Conservation (phyloP, 2,888 invertebrate species). For the Chromoteleia sp. region DNA sequence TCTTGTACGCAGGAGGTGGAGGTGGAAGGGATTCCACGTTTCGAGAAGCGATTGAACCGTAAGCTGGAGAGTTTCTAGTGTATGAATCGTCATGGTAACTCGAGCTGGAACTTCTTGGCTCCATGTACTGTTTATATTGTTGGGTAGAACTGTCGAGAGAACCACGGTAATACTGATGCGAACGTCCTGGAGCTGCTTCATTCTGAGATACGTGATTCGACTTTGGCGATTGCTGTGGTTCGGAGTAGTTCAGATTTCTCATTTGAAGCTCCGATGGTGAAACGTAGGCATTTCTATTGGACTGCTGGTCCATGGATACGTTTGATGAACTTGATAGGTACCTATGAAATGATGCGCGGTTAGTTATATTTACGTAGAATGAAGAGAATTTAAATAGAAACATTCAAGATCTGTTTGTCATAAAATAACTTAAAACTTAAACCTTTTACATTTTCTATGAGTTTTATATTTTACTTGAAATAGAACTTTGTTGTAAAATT, state of each 20-base stretch:
- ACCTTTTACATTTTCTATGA: too few relatives aligned
- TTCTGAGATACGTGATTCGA: conserved; percentile 77
- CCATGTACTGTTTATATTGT: conserved; percentile 78
- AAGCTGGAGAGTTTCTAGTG: conserved; percentile 79
- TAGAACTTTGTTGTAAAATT: too few relatives aligned
- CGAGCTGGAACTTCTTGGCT: conserved; percentile 73
- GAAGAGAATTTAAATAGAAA: not conserved
- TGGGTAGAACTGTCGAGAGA: conserved; percentile 74
- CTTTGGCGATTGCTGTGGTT: conserved; percentile 75
- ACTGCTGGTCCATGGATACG: conserved; percentile 77
- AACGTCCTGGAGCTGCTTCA: conserved; percentile 78
- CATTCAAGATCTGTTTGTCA: too few relatives aligned
- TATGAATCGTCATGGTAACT: conserved; percentile 76
- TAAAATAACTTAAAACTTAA: too few relatives aligned
- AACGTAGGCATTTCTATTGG: conserved; percentile 81
- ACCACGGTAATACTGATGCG: conserved; percentile 79
- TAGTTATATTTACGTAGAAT: not conserved
- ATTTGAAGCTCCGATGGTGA: conserved; percentile 82
- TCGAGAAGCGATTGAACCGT: conserved; percentile 69
- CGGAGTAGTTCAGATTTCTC: conserved; percentile 75
- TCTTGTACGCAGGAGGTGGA: conserved; percentile 62
- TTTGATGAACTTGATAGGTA: conserved; percentile 75
- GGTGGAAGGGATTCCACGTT: conserved; percentile 73
- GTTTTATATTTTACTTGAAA: too few relatives aligned
- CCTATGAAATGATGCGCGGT: conserved; percentile 27